Evolutionary conservation across 2,888 invertebrate genomes (phyloP).

Genomic region (Polietes domitor): DNA sequence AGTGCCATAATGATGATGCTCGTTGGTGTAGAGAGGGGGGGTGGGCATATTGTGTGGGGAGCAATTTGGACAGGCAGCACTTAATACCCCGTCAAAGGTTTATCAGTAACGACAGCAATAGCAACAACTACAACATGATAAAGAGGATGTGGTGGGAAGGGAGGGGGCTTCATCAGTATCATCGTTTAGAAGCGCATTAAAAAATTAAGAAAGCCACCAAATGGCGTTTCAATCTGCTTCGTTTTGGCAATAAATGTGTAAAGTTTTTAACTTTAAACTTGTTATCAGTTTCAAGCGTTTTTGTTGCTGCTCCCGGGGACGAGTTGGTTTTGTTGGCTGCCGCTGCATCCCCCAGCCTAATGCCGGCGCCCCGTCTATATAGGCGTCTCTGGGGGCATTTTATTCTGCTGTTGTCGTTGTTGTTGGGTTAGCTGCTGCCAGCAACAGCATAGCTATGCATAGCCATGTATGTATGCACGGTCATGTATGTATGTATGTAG

Average conservation of each 20-base stretch:
- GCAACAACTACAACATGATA: not conserved
- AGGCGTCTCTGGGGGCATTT: not conserved
- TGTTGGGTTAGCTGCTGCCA: constrained; percentile 29
- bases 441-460: constrained; percentile 17
- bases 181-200: not conserved
- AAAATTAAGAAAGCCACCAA: not conserved
- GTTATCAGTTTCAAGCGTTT: constrained; percentile 57
- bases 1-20: too few relatives aligned
- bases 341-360: not conserved
- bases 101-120: constrained; percentile 42
- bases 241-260: constrained; percentile 56
- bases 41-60: not conserved
- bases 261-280: constrained; percentile 47
- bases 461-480: not conserved
- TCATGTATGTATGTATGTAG: not conserved
- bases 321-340: not conserved
- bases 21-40: too few relatives aligned
- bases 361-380: not conserved
- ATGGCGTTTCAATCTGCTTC: not conserved
- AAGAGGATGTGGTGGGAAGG: not conserved
- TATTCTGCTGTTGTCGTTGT: not conserved
- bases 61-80: not conserved
- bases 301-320: not conserved
- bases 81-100: constrained; percentile 45
- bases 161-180: not conserved